Conservation (phyloP, 2,888 invertebrate genomes). For the Serripes groenlandicus region DNA sequence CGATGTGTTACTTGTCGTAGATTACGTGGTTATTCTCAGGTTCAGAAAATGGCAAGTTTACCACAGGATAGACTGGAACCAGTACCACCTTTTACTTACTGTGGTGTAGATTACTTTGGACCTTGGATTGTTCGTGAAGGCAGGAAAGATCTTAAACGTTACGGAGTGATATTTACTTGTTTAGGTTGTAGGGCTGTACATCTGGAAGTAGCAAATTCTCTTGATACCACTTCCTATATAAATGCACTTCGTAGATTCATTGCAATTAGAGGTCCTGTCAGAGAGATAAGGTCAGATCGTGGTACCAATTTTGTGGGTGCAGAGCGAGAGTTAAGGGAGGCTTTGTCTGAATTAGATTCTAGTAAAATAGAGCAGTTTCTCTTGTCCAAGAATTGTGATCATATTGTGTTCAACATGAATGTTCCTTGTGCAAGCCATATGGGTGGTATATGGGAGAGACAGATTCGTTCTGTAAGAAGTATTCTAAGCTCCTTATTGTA, state of each 20-base stretch:
- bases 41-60: slow-evolving; percentile 77
- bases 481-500: slow-evolving; percentile 53
- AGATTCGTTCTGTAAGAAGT: slow-evolving; percentile 67
- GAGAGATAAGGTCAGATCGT: slow-evolving; percentile 15
- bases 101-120: slow-evolving; percentile 17
- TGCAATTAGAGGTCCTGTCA: slow-evolving; percentile 22
- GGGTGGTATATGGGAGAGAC: slow-evolving; percentile 75
- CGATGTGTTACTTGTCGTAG: slow-evolving; percentile 78
- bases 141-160: slow-evolving; percentile 76
- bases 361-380: too few species aligned
- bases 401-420: slow-evolving; percentile 55
- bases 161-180: slow-evolving; percentile 81
- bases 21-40: slow-evolving; percentile 68
- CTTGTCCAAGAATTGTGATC: too few species aligned
- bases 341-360: too few species aligned
- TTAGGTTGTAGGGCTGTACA: slow-evolving; percentile 78
- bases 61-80: slow-evolving; percentile 74
- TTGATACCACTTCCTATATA: slow-evolving; percentile 66
- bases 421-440: slow-evolving; percentile 71
- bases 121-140: slow-evolving; percentile 68
- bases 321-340: slow-evolving; percentile 14
- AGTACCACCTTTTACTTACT: slow-evolving; percentile 31
- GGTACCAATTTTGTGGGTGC: slow-evolving; percentile 40
- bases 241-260: slow-evolving; percentile 45
- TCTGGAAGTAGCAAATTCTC: slow-evolving; percentile 65